A percentile compares a stretch with the other conserved stretches of the same genome.
phyloP scores from a whole-genome alignment of 1,140 invertebrate species.

The Neodiprion pinetum region DNA sequence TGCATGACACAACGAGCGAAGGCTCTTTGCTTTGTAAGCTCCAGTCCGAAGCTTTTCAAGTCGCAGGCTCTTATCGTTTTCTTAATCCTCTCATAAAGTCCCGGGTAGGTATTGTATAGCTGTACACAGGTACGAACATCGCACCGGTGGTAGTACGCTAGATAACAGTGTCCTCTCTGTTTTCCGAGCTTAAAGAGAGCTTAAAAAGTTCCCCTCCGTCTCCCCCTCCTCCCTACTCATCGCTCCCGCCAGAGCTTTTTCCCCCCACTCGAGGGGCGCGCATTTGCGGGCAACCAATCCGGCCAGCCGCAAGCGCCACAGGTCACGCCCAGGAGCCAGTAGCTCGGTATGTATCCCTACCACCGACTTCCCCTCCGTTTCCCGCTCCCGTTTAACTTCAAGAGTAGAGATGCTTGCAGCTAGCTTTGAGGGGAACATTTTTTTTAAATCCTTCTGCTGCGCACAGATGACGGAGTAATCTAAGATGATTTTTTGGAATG shows the following conservation, averaged over 20 bases:
- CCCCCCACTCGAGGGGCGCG: conserved; percentile 36
- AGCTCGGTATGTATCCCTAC: conserved; percentile 46
- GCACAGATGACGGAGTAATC: conserved; percentile 59
- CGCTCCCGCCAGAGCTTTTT: conserved; percentile 2
- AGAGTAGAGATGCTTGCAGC: background rate
- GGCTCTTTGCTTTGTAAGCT: conserved; percentile 27
- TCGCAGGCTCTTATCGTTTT: conserved; percentile 45
- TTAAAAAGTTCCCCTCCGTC: conserved; percentile 57
- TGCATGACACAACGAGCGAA: background rate
- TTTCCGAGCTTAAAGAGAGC: conserved; percentile 54
- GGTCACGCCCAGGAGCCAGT: conserved; percentile 57
- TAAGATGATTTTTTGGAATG: conserved; percentile 47
- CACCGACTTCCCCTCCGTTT: conserved; percentile 33
- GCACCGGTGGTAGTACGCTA: conserved; percentile 42
- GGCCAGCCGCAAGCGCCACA: conserved; percentile 48
- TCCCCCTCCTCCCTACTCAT: conserved; percentile 8
- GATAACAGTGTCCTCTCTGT: conserved; percentile 53
- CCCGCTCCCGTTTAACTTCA: conserved; percentile 17
- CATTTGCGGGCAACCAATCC: conserved; percentile 54
- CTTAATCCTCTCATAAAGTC: conserved; percentile 50
- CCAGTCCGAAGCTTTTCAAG: conserved; percentile 36
- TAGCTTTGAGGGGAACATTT: conserved; percentile 16
- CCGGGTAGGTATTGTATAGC: conserved; percentile 23
- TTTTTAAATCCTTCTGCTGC: conserved; percentile 24
- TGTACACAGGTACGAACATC: conserved; percentile 27